phyloP scores from a whole-genome alignment of 2,888 invertebrate species.

The Adela reaumurella region DNA sequence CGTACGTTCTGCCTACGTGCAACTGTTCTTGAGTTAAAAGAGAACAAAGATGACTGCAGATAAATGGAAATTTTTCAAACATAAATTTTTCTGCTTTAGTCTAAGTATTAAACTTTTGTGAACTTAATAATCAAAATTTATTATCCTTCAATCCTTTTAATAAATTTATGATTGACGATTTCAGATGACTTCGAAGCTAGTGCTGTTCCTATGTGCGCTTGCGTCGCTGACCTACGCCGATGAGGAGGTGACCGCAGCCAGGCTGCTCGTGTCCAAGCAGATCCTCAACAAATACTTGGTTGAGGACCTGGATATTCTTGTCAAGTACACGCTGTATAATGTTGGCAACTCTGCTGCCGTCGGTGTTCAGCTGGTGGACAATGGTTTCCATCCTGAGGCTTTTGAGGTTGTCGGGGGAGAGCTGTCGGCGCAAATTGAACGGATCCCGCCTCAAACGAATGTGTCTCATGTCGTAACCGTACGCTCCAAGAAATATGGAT shows the following conservation, averaged over 20 bases:
- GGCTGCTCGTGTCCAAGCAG: constrained; percentile 87
- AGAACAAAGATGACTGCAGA: no score
- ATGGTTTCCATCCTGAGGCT: constrained; percentile 87
- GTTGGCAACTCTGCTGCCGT: constrained; percentile 89
- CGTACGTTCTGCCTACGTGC: no score
- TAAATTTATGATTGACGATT: neutral
- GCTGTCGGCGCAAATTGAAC: constrained; percentile 75
- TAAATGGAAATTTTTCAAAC: no score
- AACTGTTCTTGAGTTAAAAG: no score
- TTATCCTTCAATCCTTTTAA: no score
- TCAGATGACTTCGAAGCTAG: constrained; percentile 41
- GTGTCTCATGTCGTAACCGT: constrained; percentile 92
- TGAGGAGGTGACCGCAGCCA: constrained; percentile 73
- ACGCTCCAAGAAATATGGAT: constrained; percentile 84
- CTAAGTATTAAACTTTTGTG: no score
- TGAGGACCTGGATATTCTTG: constrained; percentile 92
- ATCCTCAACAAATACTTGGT: constrained; percentile 94
- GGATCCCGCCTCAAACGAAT: constrained; percentile 90
- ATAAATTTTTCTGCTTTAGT: no score
- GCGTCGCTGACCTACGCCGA: constrained; percentile 48
- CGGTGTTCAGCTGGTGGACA: constrained; percentile 83
- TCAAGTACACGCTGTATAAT: constrained; percentile 93
- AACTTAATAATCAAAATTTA: no score
- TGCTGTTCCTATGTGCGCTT: constrained; percentile 38
- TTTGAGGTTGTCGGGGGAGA: constrained; percentile 90